Evolutionary conservation across 1,140 invertebrate genomes (phyloP).

Genomic region (Agraylea sexmaculata): DNA sequence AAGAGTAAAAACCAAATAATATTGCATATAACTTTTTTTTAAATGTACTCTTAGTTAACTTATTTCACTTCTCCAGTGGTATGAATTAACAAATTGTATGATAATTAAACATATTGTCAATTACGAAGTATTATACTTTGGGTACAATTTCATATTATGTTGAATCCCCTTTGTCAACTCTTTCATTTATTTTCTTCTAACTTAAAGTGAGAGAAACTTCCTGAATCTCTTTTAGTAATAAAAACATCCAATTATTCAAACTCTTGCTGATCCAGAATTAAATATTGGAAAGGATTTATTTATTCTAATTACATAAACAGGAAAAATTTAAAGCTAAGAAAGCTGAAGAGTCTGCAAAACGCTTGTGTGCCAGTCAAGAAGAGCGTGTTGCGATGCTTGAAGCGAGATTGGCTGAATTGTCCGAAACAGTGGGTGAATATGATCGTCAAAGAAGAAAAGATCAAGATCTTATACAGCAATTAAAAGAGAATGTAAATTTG

Average conservation of each 20-base stretch:
- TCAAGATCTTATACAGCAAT: constrained; percentile 58
- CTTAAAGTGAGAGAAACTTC: too few relatives aligned
- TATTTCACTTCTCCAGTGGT: too few relatives aligned
- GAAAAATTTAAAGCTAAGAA: constrained; percentile 52
- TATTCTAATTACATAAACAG: constrained; percentile 28
- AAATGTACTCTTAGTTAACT: too few relatives aligned
- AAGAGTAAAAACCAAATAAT: too few relatives aligned
- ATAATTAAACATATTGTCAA: too few relatives aligned
- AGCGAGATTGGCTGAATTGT: constrained; percentile 65
- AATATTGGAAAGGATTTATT: constrained; percentile 1
- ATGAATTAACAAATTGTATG: too few relatives aligned
- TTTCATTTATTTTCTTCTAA: too few relatives aligned
- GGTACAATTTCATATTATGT: too few relatives aligned
- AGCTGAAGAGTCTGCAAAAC: constrained; percentile 55
- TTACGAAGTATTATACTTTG: too few relatives aligned
- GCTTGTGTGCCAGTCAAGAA: constrained; percentile 56
- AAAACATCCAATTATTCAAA: not conserved
- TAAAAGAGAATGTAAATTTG: constrained; percentile 47
- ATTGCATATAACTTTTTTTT: too few relatives aligned
- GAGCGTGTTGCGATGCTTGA: constrained; percentile 66
- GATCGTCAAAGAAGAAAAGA: constrained; percentile 62
- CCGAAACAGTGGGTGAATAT: constrained; percentile 65
- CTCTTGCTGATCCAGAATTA: not conserved
- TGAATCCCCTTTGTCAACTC: too few relatives aligned
- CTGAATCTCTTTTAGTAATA: too few relatives aligned